Evolutionary conservation across 2,797 vertebrate species (phyloP), one percentile per base, ranked within the genome.

Genomic region (Synanceia verrucosa): DNA sequence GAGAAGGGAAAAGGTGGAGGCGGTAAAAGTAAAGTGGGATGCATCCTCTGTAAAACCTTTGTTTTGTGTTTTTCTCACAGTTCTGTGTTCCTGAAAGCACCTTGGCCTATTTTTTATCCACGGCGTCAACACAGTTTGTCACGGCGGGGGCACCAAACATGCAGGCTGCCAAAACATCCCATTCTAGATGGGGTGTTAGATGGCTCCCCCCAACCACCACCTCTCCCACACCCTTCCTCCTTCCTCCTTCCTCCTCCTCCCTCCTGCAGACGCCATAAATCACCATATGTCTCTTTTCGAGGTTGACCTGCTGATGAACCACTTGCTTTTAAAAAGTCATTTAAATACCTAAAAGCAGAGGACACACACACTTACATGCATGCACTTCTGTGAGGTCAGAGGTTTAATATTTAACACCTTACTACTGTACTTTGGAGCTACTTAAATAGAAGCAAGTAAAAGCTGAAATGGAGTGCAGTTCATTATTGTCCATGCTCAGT

Each of bases 251-350:
- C 36, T 55, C 57, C 41, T n/a, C 67, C 72, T 66, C 65, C 69
- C 57, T 69, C 60, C 72, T 72, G 55, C 64, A 80, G 73, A 84
- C 72, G 66, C 78, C 86, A 93, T 91, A 85, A 84, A 91, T 93
- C 91, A 91, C 43, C 73, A 36, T 14, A 31, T 39, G 72, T 83
- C 75, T 85, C 74, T 73, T n/a, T n/a, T 52, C 23, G 28, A 71
- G 68, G 72, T 62, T 91, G 91, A 93, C 91, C 88, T 68, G 67
- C 78, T 78, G 80, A 74, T 90, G 89, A 93, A 92, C 90, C 73
- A 26, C 59, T 62, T 2, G 59, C 75, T 89, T 91, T 76, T 67
- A 43, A 83, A 83, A 75, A 74, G 72, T 66, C 21, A 73, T 85
- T 89, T 85, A 81, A 84, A 88, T 74, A 56, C 56, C 50, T 79